Conservation (phyloP, 2,888 invertebrate genomes). For the Rhagium mordax region DNA sequence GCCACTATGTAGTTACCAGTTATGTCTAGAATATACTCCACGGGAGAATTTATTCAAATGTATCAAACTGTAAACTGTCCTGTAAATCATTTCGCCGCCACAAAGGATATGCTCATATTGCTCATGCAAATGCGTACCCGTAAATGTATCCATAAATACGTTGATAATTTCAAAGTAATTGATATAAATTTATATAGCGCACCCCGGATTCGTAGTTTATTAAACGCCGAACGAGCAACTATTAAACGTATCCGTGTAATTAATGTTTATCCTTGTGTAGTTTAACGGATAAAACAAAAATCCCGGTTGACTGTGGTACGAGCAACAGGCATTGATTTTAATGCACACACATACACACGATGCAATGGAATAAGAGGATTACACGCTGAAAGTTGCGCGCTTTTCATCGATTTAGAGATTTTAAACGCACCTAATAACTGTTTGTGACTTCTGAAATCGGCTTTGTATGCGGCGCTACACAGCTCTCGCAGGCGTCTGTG, state of each 20-base stretch:
- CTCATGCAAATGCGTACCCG: background rate
- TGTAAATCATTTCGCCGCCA: background rate
- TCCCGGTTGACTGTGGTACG: constrained; percentile 9
- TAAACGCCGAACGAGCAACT: constrained; percentile 4
- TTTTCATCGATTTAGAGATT: constrained; percentile 40
- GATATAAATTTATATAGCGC: background rate
- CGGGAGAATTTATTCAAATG: background rate
- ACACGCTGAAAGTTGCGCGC: constrained; percentile 34
- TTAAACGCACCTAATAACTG: constrained; percentile 48
- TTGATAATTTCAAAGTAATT: constrained; percentile 18
- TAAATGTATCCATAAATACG: background rate
- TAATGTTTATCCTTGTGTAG: constrained; percentile 32
- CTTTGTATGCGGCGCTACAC: constrained; percentile 39
- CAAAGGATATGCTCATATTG: background rate
- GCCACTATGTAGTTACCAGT: too few species aligned
- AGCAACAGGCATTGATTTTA: constrained; percentile 37
- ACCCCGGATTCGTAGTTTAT: constrained; percentile 15
- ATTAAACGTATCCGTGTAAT: constrained; percentile 26
- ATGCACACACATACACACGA: constrained; percentile 35
- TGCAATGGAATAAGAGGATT: constrained; percentile 47
- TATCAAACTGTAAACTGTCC: background rate
- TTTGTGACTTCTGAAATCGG: constrained; percentile 48
- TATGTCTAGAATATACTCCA: too few species aligned
- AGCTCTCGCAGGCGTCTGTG: background rate
- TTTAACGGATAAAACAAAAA: constrained; percentile 36